phyloP scores from a whole-genome alignment of 2,113 vertebrate species.

The Onychorhynchus coronatus region DNA sequence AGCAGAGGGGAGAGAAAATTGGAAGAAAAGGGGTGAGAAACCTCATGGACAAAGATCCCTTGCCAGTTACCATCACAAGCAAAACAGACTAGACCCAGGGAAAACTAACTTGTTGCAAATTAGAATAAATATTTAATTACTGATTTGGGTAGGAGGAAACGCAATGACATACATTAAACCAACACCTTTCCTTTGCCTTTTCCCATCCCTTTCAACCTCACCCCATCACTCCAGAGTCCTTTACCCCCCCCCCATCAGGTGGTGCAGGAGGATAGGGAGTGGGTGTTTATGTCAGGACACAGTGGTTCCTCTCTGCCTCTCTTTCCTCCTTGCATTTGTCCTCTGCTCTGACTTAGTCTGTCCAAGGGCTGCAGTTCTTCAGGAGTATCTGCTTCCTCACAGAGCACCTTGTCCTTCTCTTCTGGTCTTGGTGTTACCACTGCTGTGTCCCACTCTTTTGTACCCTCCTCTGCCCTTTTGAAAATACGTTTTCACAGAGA shows the following conservation, averaged over 20 bases:
- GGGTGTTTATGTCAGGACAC: neutral
- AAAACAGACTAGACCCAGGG: neutral
- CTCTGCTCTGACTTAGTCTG: neutral
- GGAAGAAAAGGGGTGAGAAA: neutral
- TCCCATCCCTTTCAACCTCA: neutral
- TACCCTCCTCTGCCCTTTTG: neutral
- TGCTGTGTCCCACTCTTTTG: neutral
- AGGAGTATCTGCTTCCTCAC: neutral
- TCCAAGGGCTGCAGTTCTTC: neutral
- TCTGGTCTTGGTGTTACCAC: neutral
- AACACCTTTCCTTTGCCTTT: neutral
- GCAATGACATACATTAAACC: neutral
- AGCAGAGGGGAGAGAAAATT: neutral
- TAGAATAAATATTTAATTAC: neutral
- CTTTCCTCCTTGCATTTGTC: neutral
- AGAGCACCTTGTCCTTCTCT: neutral
- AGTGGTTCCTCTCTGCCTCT: rapidly evolving
- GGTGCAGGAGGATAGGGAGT: neutral
- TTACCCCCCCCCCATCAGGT: neutral
- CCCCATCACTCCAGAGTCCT: neutral
- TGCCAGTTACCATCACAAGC: neutral
- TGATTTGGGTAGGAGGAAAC: neutral
- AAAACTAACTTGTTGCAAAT: neutral
- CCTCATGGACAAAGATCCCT: neutral
- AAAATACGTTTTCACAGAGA: neutral